Evolutionary conservation across 2,797 vertebrate genomes (phyloP).

Genomic region (Poecilia velifera): DNA sequence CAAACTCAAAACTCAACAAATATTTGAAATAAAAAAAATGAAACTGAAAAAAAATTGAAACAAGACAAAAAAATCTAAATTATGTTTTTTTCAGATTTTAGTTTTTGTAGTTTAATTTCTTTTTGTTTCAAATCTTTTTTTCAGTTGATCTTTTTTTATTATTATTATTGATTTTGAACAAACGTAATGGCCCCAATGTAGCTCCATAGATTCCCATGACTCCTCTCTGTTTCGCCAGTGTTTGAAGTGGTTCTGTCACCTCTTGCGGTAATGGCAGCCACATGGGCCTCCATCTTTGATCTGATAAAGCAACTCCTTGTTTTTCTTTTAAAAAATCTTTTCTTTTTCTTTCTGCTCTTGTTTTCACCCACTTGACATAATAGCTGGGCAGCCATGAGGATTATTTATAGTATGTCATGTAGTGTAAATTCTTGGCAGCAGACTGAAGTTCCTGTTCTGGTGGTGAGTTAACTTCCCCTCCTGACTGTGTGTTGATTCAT

Average conservation of each 20-base stretch:
- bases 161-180: too few relatives aligned
- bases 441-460: conserved; percentile 42
- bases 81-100: too few relatives aligned
- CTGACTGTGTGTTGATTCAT: conserved; percentile 41
- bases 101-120: too few relatives aligned
- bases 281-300: conserved; percentile 57
- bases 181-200: too few relatives aligned
- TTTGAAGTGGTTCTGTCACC: conserved; percentile 73
- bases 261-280: conserved; percentile 71
- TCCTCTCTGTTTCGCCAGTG: conserved; percentile 47
- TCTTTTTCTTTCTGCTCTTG: background rate
- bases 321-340: conserved; percentile 4
- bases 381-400: background rate
- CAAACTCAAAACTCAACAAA: too few relatives aligned
- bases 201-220: conserved; percentile 28
- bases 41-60: too few relatives aligned
- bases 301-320: conserved; percentile 14
- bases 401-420: background rate
- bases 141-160: too few relatives aligned
- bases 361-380: conserved; percentile 9
- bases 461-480: conserved; percentile 63
- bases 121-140: too few relatives aligned
- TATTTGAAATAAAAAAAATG: too few relatives aligned
- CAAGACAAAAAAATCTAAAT: too few relatives aligned
- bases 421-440: conserved; percentile 28